Conservation (phyloP, 2,113 vertebrate genomes). For the Malurus alboscapulatus region DNA sequence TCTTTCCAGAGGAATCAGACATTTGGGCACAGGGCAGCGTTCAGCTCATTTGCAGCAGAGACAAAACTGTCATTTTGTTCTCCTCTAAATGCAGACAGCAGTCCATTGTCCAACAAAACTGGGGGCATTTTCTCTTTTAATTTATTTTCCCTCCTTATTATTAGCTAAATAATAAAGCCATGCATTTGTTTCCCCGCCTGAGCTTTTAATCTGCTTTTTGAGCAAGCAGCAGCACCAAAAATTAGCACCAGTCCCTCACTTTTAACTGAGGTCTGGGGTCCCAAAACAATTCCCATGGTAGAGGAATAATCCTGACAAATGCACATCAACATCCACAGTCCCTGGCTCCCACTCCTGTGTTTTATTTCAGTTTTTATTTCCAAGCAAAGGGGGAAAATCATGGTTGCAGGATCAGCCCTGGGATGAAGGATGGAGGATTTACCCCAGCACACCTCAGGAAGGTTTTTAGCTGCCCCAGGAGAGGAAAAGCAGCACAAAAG, state of each 20-base stretch:
- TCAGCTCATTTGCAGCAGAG: neutral
- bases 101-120: neutral
- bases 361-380: neutral
- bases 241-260: neutral
- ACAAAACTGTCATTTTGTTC: constrained; percentile 19
- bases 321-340: neutral
- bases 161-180: neutral
- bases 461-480: neutral
- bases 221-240: neutral
- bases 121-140: neutral
- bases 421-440: neutral
- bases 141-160: neutral
- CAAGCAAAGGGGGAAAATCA: neutral
- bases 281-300: neutral
- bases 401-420: neutral
- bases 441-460: neutral
- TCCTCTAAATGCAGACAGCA: constrained; percentile 11
- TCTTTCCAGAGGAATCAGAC: neutral
- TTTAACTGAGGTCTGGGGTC: neutral
- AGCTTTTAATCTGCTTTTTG: neutral
- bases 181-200: neutral
- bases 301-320: neutral
- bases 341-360: neutral
- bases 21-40: neutral
- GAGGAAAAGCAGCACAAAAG: neutral